Percentiles rank a stretch among this genome's conserved stretches.
These are phyloP conservation scores for Ostrea edulis DNA, from an alignment of 1,140 invertebrate genomes.

Conservation along the genomic window DNA sequence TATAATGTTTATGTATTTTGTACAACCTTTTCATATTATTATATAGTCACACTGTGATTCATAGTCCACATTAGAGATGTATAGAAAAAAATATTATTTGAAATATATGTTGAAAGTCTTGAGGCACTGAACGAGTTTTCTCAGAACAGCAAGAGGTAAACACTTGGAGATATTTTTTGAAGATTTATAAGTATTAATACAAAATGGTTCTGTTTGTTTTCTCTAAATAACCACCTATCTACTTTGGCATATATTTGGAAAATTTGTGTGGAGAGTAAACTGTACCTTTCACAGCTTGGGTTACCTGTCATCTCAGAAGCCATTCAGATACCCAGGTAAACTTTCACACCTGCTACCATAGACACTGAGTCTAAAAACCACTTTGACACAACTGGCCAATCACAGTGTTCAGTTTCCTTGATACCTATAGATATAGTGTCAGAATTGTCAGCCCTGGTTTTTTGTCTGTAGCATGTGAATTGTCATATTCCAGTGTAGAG, in stretches of 20 bases:
- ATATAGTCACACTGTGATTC: neutral
- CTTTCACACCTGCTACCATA: constrained; percentile 26
- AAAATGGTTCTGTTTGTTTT: neutral
- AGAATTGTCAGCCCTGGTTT: constrained; percentile 8
- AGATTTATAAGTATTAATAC: constrained; percentile 22
- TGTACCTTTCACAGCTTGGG: constrained; percentile 33
- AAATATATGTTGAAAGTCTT: neutral
- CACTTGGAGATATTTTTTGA: neutral
- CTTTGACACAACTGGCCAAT: neutral
- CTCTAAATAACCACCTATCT: neutral
- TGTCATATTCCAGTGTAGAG: constrained; percentile 22
- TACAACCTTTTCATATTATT: neutral
- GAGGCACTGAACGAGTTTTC: neutral
- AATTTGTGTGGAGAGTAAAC: constrained; percentile 12
- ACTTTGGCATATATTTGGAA: neutral
- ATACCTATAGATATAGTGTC: constrained; percentile 20
- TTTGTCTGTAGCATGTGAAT: constrained; percentile 29
- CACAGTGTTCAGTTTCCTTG: neutral
- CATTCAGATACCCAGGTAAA: constrained; percentile 28
- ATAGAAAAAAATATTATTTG: neutral
- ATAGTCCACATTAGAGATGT: neutral
- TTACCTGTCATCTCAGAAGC: neutral
- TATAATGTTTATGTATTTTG: neutral
- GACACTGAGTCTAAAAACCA: constrained; percentile 22
- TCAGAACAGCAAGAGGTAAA: constrained; percentile 23